Conservation (phyloP, 2,888 invertebrate species). For the Drosophila quinaria region DNA sequence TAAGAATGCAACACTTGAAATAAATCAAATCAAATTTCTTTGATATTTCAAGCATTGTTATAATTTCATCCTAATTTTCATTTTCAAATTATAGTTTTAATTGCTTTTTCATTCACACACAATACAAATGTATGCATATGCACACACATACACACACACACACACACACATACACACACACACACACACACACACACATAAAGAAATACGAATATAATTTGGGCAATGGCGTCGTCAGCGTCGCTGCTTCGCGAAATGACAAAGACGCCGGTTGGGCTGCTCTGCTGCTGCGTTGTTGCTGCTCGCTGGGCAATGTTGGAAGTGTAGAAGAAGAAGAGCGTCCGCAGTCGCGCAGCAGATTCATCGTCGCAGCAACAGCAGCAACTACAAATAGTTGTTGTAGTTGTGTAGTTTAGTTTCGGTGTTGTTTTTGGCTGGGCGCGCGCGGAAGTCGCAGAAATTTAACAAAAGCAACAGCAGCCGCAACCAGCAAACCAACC, state of each 20-base stretch:
- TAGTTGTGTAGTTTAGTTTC: slow-evolving; percentile 75
- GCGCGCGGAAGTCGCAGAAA: slow-evolving; percentile 76
- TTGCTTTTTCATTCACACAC: slow-evolving; percentile 38
- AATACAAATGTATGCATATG: slow-evolving; percentile 9
- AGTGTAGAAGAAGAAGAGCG: slow-evolving; percentile 55
- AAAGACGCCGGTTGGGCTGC: slow-evolving; percentile 73
- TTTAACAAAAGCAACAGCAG: slow-evolving; percentile 62
- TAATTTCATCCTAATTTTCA: slow-evolving; percentile 13
- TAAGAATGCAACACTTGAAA: background rate
- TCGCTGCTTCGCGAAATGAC: slow-evolving; percentile 66
- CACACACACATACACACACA: slow-evolving; percentile 32
- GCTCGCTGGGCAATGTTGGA: slow-evolving; percentile 51
- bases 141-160: slow-evolving; percentile 11
- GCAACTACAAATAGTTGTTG: slow-evolving; percentile 73
- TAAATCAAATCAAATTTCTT: background rate
- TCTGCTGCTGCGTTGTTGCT: slow-evolving; percentile 31
- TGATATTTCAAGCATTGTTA: background rate
- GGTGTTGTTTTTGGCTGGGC: slow-evolving; percentile 72
- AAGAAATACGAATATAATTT: slow-evolving; percentile 53
- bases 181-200: slow-evolving; percentile 10
- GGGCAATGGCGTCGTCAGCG: slow-evolving; percentile 70
- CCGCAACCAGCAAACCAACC: slow-evolving; percentile 32
- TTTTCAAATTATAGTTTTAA: slow-evolving; percentile 31
- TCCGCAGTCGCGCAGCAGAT: slow-evolving; percentile 55
- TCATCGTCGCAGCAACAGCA: slow-evolving; percentile 46